Evolutionary conservation across 2,797 vertebrate species (phyloP).

Genomic region (Coreius guichenoti): DNA sequence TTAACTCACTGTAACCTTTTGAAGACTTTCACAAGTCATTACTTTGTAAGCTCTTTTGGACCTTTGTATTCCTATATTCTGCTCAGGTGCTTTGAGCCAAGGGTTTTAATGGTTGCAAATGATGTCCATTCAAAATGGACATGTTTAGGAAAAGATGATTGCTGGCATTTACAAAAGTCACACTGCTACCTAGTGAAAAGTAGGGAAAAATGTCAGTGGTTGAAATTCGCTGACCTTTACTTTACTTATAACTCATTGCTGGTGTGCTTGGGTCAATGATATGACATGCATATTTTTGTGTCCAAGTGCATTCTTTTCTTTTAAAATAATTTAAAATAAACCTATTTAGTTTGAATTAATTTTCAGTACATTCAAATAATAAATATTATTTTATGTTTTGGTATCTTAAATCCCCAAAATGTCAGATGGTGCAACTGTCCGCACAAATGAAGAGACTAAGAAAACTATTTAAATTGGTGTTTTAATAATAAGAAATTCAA

Average conservation of each 20-base stretch:
- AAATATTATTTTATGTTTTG: neutral
- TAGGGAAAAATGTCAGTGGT: slow-evolving; percentile 2
- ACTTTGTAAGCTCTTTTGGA: slow-evolving; percentile 15
- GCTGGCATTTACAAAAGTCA: slow-evolving; percentile 27
- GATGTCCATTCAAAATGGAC: slow-evolving; percentile 10
- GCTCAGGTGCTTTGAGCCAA: neutral
- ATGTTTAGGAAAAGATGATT: slow-evolving; percentile 9
- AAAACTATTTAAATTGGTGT: no score
- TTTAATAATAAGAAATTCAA: no score
- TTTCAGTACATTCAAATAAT: neutral
- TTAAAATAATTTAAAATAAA: neutral
- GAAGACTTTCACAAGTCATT: slow-evolving; percentile 25
- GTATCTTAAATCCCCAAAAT: neutral
- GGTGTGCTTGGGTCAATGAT: neutral
- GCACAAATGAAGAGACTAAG: no score
- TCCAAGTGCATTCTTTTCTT: neutral
- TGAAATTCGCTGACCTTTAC: slow-evolving; percentile 53
- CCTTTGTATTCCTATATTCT: neutral
- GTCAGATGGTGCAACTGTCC: neutral
- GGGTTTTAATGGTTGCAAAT: slow-evolving; percentile 3
- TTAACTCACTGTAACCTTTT: slow-evolving; percentile 32
- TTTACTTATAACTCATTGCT: slow-evolving; percentile 36
- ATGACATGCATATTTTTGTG: neutral
- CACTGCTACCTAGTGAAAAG: neutral
- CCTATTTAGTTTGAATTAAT: neutral